These are phyloP conservation scores for Gallinago stenura DNA, from an alignment of 2,797 vertebrate genomes.

Conservation along the genomic window DNA sequence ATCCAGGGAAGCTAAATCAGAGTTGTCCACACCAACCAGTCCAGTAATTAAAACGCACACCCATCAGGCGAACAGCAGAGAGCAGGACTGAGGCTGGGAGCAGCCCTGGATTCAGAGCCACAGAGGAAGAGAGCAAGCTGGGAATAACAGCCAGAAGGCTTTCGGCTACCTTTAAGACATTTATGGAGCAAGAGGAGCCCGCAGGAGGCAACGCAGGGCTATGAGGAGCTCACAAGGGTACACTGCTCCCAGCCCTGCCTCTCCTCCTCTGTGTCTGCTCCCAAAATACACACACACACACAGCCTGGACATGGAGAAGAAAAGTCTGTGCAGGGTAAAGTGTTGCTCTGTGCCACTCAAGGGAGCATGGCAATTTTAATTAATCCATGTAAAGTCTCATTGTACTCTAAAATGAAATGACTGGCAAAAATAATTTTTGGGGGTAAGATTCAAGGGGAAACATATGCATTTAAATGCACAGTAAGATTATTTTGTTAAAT, in stretches of 20 bases:
- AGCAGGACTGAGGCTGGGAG: rapidly evolving
- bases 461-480: not conserved
- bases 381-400: not conserved
- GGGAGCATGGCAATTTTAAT: not conserved
- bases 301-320: too few relatives aligned
- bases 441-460: not conserved
- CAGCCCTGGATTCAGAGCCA: not conserved
- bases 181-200: not conserved
- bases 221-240: not conserved
- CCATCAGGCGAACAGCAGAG: not conserved
- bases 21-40: not conserved
- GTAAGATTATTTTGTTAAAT: not conserved
- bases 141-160: not conserved
- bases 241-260: not conserved
- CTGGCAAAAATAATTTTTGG: not conserved
- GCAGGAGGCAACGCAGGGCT: rapidly evolving
- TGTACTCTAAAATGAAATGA: not conserved
- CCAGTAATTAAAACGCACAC: not conserved
- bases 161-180: not conserved
- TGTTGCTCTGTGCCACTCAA: not conserved
- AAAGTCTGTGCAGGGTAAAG: not conserved
- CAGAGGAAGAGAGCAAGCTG: rapidly evolving
- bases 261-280: rapidly evolving
- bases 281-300: not conserved
- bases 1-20: not conserved